phyloP scores from a whole-genome alignment of 2,797 vertebrate genomes.

The Danionella dracula region DNA sequence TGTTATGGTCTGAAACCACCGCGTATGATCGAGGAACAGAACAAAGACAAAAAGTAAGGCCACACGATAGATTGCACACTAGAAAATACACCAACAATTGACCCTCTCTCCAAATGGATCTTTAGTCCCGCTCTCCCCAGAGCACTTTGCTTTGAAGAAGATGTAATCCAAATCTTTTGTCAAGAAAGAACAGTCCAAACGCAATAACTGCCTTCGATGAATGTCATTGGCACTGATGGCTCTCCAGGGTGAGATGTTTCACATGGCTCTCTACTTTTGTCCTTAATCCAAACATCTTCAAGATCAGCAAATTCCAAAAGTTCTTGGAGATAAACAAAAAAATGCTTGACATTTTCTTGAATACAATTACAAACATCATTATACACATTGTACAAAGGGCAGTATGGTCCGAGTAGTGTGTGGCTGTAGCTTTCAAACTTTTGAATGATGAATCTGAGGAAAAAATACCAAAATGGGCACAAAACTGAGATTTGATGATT shows the following conservation, averaged over 20 bases:
- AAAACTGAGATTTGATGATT: too few relatives aligned
- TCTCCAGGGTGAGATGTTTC: constrained; percentile 17
- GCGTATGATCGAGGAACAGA: constrained; percentile 37
- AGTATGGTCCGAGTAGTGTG: neutral
- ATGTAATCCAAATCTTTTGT: constrained; percentile 39
- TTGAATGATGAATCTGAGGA: neutral
- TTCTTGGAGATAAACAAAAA: constrained; percentile 18
- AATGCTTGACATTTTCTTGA: constrained; percentile 7
- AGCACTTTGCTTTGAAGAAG: constrained; percentile 28
- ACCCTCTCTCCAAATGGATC: constrained; percentile 37
- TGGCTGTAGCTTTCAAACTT: neutral
- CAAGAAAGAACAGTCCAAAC: constrained; percentile 25
- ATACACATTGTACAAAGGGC: constrained; percentile 27
- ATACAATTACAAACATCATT: constrained; percentile 25
- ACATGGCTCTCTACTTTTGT: neutral
- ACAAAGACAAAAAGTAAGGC: constrained; percentile 50
- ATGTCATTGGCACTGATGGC: constrained; percentile 27
- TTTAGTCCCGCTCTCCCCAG: constrained; percentile 25
- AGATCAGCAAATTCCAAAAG: constrained; percentile 8
- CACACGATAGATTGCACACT: constrained; percentile 51
- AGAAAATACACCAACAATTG: constrained; percentile 47
- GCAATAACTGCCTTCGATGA: constrained; percentile 34
- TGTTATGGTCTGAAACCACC: constrained; percentile 15
- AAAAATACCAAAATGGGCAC: constrained; percentile 4
- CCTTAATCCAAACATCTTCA: neutral